Conservation (phyloP, 2,888 invertebrate species). For the Lissocephala sabroskyi region DNA sequence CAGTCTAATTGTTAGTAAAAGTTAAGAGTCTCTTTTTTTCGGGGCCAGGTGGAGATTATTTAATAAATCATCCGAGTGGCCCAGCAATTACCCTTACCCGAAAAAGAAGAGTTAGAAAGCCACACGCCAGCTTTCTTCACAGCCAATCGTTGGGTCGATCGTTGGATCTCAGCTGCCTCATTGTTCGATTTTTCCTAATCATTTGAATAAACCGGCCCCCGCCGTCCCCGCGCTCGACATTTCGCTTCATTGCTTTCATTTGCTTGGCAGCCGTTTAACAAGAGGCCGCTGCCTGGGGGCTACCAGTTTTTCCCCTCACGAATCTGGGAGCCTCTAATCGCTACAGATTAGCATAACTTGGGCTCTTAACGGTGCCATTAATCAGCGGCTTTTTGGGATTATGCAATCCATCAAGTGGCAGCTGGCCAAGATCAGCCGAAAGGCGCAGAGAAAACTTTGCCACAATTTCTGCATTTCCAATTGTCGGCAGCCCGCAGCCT, state of each 20-base stretch:
- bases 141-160: conserved; percentile 17
- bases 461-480: conserved; percentile 5
- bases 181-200: conserved; percentile 62
- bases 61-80: conserved; percentile 40
- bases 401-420: no score
- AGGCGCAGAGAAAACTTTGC: no score
- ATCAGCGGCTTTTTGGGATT: no score
- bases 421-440: no score
- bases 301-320: conserved; percentile 18
- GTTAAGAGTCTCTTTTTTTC: conserved; percentile 9
- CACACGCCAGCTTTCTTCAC: no score
- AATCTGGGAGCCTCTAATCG: no score
- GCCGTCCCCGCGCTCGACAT: conserved; percentile 22
- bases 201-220: conserved; percentile 41
- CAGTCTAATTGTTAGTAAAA: conserved; percentile 29
- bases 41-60: conserved; percentile 14
- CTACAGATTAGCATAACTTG: no score
- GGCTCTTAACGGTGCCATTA: no score
- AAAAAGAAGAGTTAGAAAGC: conserved; percentile 49
- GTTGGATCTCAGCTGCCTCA: conserved; percentile 22
- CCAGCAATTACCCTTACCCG: conserved; percentile 46
- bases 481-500: neutral
- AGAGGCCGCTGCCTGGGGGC: conserved; percentile 18
- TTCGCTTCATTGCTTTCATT: conserved; percentile 56
- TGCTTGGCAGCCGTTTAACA: conserved; percentile 31